Percentiles rank a stretch among this genome's conserved stretches.
These are phyloP conservation scores for Myxocyprinus asiaticus DNA, from an alignment of 2,113 vertebrate species.

Conservation along the genomic window DNA sequence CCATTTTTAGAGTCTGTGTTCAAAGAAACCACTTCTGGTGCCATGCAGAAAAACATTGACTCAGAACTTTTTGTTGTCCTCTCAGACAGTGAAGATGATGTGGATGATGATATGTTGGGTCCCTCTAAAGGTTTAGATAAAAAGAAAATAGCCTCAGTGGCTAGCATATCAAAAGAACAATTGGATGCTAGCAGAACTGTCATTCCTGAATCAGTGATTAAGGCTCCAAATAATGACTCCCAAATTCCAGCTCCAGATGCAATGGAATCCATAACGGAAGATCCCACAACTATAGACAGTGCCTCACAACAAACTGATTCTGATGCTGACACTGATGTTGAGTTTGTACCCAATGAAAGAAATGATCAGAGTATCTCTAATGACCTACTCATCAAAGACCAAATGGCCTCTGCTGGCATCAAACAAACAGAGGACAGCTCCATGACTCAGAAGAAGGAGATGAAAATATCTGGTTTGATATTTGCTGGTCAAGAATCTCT, in stretches of 20 bases:
- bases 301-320: neutral
- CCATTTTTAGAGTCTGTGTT: neutral
- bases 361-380: neutral
- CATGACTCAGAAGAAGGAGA: neutral
- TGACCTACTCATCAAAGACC: neutral
- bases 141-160: neutral
- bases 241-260: neutral
- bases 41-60: neutral
- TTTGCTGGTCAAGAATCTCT: no score
- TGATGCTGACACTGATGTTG: no score
- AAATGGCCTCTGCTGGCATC: neutral
- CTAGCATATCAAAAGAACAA: no score
- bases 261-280: neutral
- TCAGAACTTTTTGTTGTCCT: constrained; percentile 4
- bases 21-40: no score
- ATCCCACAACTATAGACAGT: neutral
- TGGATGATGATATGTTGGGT: constrained; percentile 1
- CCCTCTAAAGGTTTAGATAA: neutral
- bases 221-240: neutral
- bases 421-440: constrained; percentile 12
- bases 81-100: constrained; percentile 26
- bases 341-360: neutral
- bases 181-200: no score
- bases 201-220: neutral
- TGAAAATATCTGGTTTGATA: neutral